These are phyloP conservation scores for Contarinia nasturtii DNA, from an alignment of 1,140 invertebrate genomes.

Conservation along the genomic window DNA sequence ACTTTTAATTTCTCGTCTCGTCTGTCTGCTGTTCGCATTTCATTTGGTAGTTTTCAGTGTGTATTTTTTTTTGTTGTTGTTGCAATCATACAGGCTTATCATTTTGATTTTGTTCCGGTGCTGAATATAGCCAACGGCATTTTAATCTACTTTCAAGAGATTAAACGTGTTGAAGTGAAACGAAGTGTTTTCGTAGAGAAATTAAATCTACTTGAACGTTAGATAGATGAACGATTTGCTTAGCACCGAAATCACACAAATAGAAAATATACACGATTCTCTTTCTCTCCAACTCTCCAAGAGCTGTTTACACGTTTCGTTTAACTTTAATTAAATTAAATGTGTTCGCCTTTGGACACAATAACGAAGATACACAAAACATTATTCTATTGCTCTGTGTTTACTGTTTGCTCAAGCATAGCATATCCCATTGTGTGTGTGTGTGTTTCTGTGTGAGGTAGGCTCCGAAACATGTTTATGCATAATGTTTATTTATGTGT, in stretches of 20 bases:
- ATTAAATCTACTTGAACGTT: too few relatives aligned
- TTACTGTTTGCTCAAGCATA: too few relatives aligned
- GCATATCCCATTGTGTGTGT: too few relatives aligned
- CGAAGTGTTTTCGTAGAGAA: background rate
- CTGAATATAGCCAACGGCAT: background rate
- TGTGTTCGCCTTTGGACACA: too few relatives aligned
- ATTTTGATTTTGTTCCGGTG: background rate
- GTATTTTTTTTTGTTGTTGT: background rate
- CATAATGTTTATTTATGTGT: too few relatives aligned
- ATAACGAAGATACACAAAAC: too few relatives aligned
- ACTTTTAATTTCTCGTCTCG: background rate
- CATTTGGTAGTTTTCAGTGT: too few relatives aligned
- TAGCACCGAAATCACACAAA: background rate
- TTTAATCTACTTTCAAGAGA: background rate
- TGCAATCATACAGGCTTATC: constrained; percentile 1
- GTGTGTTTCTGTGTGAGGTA: too few relatives aligned
- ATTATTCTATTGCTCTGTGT: too few relatives aligned
- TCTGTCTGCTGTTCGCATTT: background rate
- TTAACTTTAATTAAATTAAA: too few relatives aligned
- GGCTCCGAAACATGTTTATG: too few relatives aligned
- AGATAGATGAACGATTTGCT: too few relatives aligned
- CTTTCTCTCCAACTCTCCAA: background rate
- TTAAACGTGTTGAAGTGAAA: background rate
- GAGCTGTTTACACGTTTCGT: background rate
- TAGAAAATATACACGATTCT: background rate